Base-by-base conservation (phyloP, 64 coral and sea anemone genomes). In the Montipora foliosa region DNA sequence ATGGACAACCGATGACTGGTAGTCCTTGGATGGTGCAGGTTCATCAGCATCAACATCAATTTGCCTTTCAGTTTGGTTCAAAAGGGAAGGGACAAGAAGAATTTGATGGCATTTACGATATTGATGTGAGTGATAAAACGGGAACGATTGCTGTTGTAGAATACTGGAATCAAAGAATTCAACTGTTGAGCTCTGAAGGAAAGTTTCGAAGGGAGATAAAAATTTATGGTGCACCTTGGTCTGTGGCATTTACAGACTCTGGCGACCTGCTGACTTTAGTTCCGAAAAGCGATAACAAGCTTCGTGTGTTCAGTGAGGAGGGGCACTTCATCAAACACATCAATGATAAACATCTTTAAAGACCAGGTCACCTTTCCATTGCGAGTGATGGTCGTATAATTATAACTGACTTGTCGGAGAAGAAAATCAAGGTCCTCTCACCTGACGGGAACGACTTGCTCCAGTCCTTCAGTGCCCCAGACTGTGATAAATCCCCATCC, bases 111-210 rank as follows among this genome's bases (percentile, higher is more conserved):
- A 53, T 74, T 1, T 4, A 9, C 8, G 55, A 53, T 47, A 64
- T 79, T 60, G 80, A 16, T 15, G 52, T 82, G 60, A 79, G 75
- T 89, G 57, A 89, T 3, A 51, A 48, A 49, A 66, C 21, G 49
- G 59, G 88, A 64, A 77, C 62, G 12, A 79, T 89, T 47, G 88
- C 75, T 14, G 51, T 78, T 19, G 58, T 29, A 45, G 75, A 89
- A 5, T 8, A 4, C 9, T 20, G 59, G 2, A 79, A 78, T n/a
- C 5, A 76, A 2, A 49, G 88, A 77, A 52, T 89, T 1, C 53
- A 89, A 74, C 44, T 79, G 15, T 89, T 89, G 49, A 44, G 60
- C 61, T 46, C 15, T 48, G 55, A 64, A 13, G 71, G 88, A 25
- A 67, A 89, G 12, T 76, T 78, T 13, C 8, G 46, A 8, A 44